phyloP scores from a whole-genome alignment of 2,113 vertebrate species.

The Scatophagus argus region DNA sequence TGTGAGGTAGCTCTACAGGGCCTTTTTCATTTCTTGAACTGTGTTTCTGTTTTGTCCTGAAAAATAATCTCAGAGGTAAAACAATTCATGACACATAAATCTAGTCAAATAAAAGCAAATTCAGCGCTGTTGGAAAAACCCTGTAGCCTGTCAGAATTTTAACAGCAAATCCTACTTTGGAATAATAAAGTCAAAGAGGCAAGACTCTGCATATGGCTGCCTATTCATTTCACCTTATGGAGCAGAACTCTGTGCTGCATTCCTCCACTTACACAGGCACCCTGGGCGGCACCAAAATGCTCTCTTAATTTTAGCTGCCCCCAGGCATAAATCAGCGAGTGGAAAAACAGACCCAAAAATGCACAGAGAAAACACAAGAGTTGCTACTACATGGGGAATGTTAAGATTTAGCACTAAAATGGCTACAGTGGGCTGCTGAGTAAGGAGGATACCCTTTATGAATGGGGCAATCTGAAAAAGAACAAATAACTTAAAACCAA shows the following conservation, averaged over 20 bases:
- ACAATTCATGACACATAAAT: constrained; percentile 42
- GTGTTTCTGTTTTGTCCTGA: constrained; percentile 32
- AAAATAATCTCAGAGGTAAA: constrained; percentile 24
- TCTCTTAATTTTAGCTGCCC: constrained; percentile 84
- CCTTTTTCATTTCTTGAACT: constrained; percentile 48
- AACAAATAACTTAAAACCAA: constrained; percentile 9
- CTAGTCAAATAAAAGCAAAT: constrained; percentile 23
- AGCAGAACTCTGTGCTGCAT: constrained; percentile 77
- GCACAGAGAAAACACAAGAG: constrained; percentile 80
- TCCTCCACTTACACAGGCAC: constrained; percentile 80
- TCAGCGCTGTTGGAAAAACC: constrained; percentile 23
- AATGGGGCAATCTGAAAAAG: constrained; percentile 23
- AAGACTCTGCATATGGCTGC: constrained; percentile 69
- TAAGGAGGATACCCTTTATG: constrained; percentile 46
- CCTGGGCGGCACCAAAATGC: constrained; percentile 83
- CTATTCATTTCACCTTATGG: constrained; percentile 83
- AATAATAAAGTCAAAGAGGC: constrained; percentile 65
- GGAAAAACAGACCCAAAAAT: constrained; percentile 85
- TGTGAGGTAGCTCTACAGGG: constrained; percentile 5
- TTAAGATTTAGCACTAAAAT: constrained; percentile 57
- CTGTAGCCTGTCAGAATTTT: constrained; percentile 49
- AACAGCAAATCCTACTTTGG: constrained; percentile 45
- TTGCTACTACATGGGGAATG: constrained; percentile 63
- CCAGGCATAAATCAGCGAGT: constrained; percentile 83
- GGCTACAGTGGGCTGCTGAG: constrained; percentile 42